Evolutionary conservation across 2,888 invertebrate genomes (phyloP), one percentile per base, ranked within the genome.

Genomic region (Augiades crinisus): DNA sequence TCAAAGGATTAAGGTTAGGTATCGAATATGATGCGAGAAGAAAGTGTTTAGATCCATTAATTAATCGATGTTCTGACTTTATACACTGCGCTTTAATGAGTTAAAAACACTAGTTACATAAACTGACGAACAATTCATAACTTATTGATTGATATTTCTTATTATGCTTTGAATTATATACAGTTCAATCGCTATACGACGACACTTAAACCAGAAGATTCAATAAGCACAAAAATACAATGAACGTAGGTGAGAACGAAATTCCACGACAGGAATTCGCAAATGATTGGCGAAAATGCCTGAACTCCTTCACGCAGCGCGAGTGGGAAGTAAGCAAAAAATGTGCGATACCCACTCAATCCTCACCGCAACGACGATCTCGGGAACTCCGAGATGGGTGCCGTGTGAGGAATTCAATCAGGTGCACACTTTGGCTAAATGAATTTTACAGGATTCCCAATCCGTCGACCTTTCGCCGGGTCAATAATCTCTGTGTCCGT

Each of bases 341-440:
- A 81, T 81, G 81, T 75, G 68, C 67, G 64, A 74, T 78, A 80
- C 77, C 76, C 72, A 77, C 64, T 72, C 80, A 85, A 83, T 83
- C 80, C 37, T 69, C 72, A 81, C 84, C 84, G 71, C 81, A 72
- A 64, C 67, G 79, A 80, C 79, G 78, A 62, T 64, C 71, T 75
- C 67, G 62, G 55, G 59, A 49, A 54, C 70, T 64, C 64, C 43
- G 55, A 24, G 55, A 47, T 54, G 43, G 40, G 44, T 34, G 47
- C 55, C 56, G 56, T 58, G 55, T 47, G 44, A 64, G 72, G 81
- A 82, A 87, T 87, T 82, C 81, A 78, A 81, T 86, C 85, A 86
- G 67, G 61, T 50, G 43, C 43, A 33, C 44, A 67, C 72, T 69
- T 64, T 69, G 66, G 68, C 68, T 71, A 68, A 36, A 67, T 70